A percentile compares a stretch with the other conserved stretches of the same genome.
phyloP scores from a whole-genome alignment of 2,888 invertebrate genomes.

The Scaptodrosophila latifasciaeformis region DNA sequence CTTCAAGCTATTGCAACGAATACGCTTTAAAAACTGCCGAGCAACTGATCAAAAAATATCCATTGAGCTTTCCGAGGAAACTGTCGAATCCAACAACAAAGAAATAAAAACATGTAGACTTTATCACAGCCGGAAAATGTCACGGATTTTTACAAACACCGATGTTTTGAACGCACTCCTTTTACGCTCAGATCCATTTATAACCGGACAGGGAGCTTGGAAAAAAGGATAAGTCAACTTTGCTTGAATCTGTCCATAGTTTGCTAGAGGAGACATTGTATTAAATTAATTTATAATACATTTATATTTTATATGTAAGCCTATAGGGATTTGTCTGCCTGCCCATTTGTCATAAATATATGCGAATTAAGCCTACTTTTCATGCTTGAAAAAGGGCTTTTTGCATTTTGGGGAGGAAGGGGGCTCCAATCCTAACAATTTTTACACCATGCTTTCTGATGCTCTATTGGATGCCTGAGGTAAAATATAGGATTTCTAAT shows the following conservation, averaged over 20 bases:
- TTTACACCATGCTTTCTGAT: no score
- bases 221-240: neutral
- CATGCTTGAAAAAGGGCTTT: no score
- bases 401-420: no score
- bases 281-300: no score
- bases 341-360: no score
- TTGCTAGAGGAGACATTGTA: neutral
- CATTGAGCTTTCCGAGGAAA: neutral
- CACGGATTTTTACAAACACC: neutral
- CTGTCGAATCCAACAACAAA: neutral
- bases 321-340: neutral
- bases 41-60: neutral
- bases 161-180: neutral
- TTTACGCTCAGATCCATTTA: neutral
- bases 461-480: no score
- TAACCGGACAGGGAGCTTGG: neutral
- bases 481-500: neutral
- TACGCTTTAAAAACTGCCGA: no score
- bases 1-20: no score
- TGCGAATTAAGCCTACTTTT: neutral
- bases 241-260: neutral
- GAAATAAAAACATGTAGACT: neutral
- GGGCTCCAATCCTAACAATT: no score
- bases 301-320: no score
- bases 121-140: neutral